These are phyloP conservation scores for Tetragonisca angustula DNA, from an alignment of 2,888 invertebrate species.

Conservation along the genomic window DNA sequence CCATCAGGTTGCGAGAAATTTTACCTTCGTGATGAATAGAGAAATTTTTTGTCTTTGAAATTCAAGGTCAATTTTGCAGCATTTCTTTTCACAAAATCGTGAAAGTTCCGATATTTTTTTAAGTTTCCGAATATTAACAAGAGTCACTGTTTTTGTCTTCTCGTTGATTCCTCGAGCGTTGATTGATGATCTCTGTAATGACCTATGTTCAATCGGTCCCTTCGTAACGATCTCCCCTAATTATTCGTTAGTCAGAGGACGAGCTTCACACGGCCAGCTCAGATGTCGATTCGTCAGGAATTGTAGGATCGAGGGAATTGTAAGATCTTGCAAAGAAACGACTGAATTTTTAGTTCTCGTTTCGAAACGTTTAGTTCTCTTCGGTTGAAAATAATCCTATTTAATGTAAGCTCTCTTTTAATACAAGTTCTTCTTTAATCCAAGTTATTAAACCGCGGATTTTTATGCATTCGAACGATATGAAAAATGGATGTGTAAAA, in stretches of 20 bases:
- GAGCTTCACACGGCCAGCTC: neutral
- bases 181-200: slow-evolving; percentile 32
- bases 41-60: too few relatives aligned
- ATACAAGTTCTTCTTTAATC: too few relatives aligned
- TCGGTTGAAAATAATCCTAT: neutral
- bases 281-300: neutral
- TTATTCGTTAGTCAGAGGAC: slow-evolving; percentile 15
- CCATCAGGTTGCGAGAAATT: too few relatives aligned
- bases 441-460: neutral
- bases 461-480: neutral
- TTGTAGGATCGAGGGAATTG: neutral
- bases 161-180: slow-evolving; percentile 27
- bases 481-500: neutral
- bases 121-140: too few relatives aligned
- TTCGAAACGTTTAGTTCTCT: neutral
- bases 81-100: too few relatives aligned
- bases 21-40: too few relatives aligned
- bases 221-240: neutral
- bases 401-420: neutral
- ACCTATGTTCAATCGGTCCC: neutral
- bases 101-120: too few relatives aligned
- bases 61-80: too few relatives aligned
- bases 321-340: neutral
- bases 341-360: neutral
- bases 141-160: neutral